Evolutionary conservation across 2,888 invertebrate genomes (phyloP), one percentile per base, ranked within the genome.

Genomic region (Agrotis puta): DNA sequence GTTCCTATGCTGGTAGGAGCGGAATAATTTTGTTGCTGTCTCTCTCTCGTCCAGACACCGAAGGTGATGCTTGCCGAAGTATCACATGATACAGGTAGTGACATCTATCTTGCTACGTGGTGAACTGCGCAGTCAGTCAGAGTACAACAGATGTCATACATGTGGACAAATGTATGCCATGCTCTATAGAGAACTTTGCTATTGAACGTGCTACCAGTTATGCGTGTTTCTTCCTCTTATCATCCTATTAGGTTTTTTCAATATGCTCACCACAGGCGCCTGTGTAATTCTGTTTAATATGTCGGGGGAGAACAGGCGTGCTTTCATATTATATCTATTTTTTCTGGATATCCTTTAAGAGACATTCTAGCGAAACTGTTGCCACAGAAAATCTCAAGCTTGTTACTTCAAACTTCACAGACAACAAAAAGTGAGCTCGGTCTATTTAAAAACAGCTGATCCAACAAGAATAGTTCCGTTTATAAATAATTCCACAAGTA

Each of bases 401-500:
- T 20, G 3, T 14, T 14, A 45, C 22, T 59, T 33, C 18, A 39
- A 47, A 62, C 14, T 48, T 20, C 0, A 16, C 6, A n/a, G 2
- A 24, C 24, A 20, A 14, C 20, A 50, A 27, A 24, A 24, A 20
- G 24, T 2, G 39, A 47, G 18, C 20, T 1, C 7, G n/a, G n/a
- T 58, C 6, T 53, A 13, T 66, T 47, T 67, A 48, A 47, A 58
- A 74, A 18, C 39, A 61, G 33, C 53, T 50, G 13, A 59, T 70
- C 11, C 33, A 43, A 58, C n/a, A 77, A 33, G 0, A 63, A 57
- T 63, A 33, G 43, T 58, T 76, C 20, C 43, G 11, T 63, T 71
- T 56, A 79, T 79, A 77, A 73, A 77, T 76, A 80, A 75, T 66
- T 77, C 51, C 47, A n/a, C 45, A 54, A 69, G 74, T 70, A 70